Conservation (phyloP, 2,888 invertebrate genomes). For the Sphinx pinastri region DNA sequence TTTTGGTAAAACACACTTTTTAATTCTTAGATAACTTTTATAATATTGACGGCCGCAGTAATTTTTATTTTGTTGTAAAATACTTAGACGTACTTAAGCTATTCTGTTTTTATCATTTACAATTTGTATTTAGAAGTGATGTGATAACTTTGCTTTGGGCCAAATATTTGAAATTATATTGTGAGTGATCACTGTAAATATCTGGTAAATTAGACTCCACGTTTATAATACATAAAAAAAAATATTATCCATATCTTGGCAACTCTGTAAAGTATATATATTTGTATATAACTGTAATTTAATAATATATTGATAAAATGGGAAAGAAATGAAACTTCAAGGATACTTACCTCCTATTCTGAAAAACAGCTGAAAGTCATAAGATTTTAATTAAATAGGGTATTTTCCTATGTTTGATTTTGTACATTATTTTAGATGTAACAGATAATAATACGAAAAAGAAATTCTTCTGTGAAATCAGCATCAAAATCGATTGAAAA, state of each 20-base stretch:
- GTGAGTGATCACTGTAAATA: slow-evolving; percentile 22
- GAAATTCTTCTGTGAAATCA: no score
- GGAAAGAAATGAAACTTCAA: no score
- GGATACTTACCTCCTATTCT: no score
- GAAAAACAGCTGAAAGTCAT: no score
- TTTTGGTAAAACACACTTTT: background rate
- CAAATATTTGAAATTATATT: background rate
- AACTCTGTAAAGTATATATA: background rate
- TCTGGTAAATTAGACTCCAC: background rate
- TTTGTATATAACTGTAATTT: background rate
- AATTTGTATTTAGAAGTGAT: background rate
- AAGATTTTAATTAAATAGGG: background rate
- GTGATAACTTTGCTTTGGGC: background rate
- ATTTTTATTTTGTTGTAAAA: background rate
- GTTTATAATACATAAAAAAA: background rate
- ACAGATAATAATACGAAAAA: no score
- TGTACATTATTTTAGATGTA: no score
- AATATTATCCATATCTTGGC: background rate
- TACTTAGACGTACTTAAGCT: background rate
- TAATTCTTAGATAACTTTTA: background rate
- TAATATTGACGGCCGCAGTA: background rate
- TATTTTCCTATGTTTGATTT: no score
- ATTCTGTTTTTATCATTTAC: background rate
- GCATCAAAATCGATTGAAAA: no score
- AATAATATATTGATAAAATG: no score